A percentile compares a stretch with the other conserved stretches of the same genome.
phyloP scores from a whole-genome alignment of 1,140 invertebrate species.

The Mizuhopecten yessoensis region DNA sequence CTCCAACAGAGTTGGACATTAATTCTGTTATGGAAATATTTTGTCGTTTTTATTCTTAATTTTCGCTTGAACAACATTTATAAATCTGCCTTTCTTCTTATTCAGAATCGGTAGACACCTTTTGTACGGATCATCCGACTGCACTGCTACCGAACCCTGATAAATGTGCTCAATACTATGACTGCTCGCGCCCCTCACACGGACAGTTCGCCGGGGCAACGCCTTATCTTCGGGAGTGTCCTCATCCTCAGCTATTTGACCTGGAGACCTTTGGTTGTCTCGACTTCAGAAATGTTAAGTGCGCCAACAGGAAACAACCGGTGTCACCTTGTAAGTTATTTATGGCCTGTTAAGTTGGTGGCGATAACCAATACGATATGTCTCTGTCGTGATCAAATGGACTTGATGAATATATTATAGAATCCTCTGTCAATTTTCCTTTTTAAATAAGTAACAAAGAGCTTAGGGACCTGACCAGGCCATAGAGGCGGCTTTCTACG shows the following conservation, averaged over 20 bases:
- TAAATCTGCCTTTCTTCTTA: neutral
- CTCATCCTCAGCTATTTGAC: constrained; percentile 71
- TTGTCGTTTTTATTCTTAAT: no score
- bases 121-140: constrained; percentile 70
- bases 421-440: no score
- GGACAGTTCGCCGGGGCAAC: constrained; percentile 50
- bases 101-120: constrained; percentile 66
- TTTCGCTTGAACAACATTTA: no score
- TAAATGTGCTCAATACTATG: constrained; percentile 73
- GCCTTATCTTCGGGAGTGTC: constrained; percentile 72
- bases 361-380: no score
- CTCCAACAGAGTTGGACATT: no score
- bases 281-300: constrained; percentile 57
- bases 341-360: neutral
- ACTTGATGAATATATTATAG: no score
- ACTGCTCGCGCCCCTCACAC: constrained; percentile 63
- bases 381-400: no score
- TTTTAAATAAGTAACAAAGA: no score
- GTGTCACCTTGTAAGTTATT: constrained; percentile 57
- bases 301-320: constrained; percentile 50
- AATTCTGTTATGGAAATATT: no score
- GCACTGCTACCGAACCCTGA: constrained; percentile 68
- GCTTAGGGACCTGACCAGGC: no score
- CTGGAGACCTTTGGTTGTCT: constrained; percentile 58
- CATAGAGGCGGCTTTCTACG: no score